phyloP scores from a whole-genome alignment of 1,140 invertebrate genomes.

The Drosophila asahinai region DNA sequence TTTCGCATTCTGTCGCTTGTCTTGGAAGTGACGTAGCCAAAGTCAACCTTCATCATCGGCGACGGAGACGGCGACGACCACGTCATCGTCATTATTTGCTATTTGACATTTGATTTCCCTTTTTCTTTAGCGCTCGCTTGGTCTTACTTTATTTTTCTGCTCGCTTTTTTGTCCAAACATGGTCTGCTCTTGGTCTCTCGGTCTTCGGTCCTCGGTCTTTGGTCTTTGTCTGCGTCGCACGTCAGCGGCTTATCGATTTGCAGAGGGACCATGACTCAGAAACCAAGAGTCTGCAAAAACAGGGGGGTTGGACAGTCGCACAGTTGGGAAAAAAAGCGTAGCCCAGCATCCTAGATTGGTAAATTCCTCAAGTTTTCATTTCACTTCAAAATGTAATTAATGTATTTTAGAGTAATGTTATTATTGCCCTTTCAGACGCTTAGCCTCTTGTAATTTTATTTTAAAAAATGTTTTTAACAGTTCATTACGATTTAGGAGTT shows the following conservation, averaged over 20 bases:
- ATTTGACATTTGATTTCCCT: conserved; percentile 79
- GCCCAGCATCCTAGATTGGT: conserved; percentile 22
- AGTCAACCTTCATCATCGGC: conserved; percentile 71
- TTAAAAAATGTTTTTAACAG: not conserved
- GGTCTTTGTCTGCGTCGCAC: conserved; percentile 63
- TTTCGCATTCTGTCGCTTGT: conserved; percentile 53
- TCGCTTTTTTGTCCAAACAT: conserved; percentile 53
- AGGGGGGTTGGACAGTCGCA: conserved; percentile 15
- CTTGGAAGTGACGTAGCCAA: conserved; percentile 52
- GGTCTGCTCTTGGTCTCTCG: conserved; percentile 57
- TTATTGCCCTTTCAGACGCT: not conserved
- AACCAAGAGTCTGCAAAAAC: conserved; percentile 36
- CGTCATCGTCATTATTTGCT: conserved; percentile 73
- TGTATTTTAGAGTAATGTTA: conserved; percentile 1
- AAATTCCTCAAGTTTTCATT: conserved; percentile 9
- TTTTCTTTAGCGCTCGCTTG: conserved; percentile 29
- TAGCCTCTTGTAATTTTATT: not conserved
- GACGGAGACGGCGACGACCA: conserved; percentile 39
- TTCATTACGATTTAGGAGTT: not conserved
- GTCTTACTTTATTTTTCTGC: conserved; percentile 18
- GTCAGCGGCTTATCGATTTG: conserved; percentile 75
- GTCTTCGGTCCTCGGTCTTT: conserved; percentile 35
- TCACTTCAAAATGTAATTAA: not conserved
- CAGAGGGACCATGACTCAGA: conserved; percentile 74
- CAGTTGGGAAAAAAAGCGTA: conserved; percentile 13